These are phyloP conservation scores for Paratilapia polleni DNA, from an alignment of 2,113 vertebrate genomes.

Conservation along the genomic window DNA sequence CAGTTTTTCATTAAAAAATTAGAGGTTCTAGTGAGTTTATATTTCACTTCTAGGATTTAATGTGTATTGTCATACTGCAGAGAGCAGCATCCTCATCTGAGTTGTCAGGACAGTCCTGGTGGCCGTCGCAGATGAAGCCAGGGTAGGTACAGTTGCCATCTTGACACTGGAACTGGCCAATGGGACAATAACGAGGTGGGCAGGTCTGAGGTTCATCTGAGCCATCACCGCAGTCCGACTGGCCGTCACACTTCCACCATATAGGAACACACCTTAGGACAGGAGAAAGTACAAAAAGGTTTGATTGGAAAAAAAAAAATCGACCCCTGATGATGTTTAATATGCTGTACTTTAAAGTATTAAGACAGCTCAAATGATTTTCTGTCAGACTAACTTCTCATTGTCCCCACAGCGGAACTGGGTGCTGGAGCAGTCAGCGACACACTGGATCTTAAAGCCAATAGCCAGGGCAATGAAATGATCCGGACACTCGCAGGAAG, in stretches of 20 bases:
- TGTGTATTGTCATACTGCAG: slow-evolving; percentile 69
- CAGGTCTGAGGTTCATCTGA: slow-evolving; percentile 79
- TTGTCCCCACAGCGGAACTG: slow-evolving; percentile 81
- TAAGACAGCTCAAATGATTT: not conserved
- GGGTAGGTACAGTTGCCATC: slow-evolving; percentile 77
- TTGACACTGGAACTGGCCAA: slow-evolving; percentile 78
- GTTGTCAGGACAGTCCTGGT: slow-evolving; percentile 70
- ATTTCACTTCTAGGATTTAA: fast-evolving
- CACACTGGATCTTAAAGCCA: slow-evolving; percentile 76
- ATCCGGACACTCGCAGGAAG: slow-evolving; percentile 76
- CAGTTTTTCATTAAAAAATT: not conserved
- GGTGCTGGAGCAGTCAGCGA: slow-evolving; percentile 80
- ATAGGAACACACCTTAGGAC: slow-evolving; percentile 71
- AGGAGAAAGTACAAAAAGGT: not conserved
- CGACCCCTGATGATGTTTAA: not conserved
- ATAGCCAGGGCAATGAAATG: slow-evolving; percentile 68
- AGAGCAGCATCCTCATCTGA: slow-evolving; percentile 80
- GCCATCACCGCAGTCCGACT: slow-evolving; percentile 74
- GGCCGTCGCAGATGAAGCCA: slow-evolving; percentile 69
- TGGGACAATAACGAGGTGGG: slow-evolving; percentile 65
- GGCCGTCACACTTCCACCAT: slow-evolving; percentile 80
- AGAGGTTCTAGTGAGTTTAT: not conserved
- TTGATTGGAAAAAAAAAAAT: not conserved
- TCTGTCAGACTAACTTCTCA: slow-evolving; percentile 66
- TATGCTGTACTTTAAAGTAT: not conserved